phyloP scores from a whole-genome alignment of 2,888 invertebrate species.

The Drosophila vallismaia region DNA sequence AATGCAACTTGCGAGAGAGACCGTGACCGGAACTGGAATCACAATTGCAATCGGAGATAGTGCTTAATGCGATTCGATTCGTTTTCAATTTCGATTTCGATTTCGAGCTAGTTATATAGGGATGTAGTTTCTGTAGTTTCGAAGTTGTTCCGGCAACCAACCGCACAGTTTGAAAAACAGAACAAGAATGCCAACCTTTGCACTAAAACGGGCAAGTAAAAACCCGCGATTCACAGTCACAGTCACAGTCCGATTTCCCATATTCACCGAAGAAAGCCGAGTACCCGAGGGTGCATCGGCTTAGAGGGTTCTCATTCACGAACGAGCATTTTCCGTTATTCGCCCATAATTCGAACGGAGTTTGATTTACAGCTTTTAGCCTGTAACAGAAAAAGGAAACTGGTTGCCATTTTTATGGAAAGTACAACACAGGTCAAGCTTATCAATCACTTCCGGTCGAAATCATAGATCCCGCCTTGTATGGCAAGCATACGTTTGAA shows the following conservation, averaged over 20 bases:
- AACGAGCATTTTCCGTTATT: slow-evolving; percentile 27
- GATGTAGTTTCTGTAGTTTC: slow-evolving; percentile 30
- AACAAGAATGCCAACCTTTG: slow-evolving; percentile 84
- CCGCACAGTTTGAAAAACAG: slow-evolving; percentile 83
- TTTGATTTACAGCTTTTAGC: slow-evolving; percentile 1
- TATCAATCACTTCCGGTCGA: slow-evolving; percentile 54
- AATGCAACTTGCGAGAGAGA: slow-evolving; percentile 67
- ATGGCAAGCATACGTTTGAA: slow-evolving; percentile 36
- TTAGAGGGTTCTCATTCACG: not conserved
- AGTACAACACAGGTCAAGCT: slow-evolving; percentile 29
- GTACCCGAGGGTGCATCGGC: slow-evolving; percentile 9
- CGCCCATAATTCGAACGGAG: not conserved
- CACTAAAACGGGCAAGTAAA: slow-evolving; percentile 67
- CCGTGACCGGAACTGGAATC: slow-evolving; percentile 45
- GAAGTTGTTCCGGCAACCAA: slow-evolving; percentile 63
- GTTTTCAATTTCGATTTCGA: slow-evolving; percentile 24
- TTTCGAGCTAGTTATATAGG: not conserved
- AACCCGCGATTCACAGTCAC: slow-evolving; percentile 47
- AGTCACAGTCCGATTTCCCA: slow-evolving; percentile 38
- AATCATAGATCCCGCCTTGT: slow-evolving; percentile 20
- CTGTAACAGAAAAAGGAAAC: slow-evolving; percentile 52
- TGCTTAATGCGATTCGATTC: slow-evolving; percentile 7
- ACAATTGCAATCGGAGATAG: slow-evolving; percentile 9
- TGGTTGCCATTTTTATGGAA: slow-evolving; percentile 39
- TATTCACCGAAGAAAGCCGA: slow-evolving; percentile 23